Conservation (phyloP, 2,888 invertebrate species). For the Leistus spinibarbis region DNA sequence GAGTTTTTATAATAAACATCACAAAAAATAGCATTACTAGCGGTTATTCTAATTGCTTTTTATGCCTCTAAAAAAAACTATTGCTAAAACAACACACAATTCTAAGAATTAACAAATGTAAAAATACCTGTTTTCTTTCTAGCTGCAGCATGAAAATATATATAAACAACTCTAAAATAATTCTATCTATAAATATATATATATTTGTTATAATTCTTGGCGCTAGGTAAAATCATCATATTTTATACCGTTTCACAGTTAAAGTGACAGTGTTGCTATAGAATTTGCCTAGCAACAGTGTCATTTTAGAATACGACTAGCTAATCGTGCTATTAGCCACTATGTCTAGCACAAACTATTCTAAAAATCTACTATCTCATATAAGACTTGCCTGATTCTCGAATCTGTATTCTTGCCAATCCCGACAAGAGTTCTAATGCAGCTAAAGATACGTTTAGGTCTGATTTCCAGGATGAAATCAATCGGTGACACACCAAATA, state of each 20-base stretch:
- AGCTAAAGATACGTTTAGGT: conserved; percentile 90
- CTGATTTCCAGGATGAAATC: conserved; percentile 95
- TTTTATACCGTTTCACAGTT: too few relatives aligned
- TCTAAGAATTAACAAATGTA: neutral
- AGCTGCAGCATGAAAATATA: conserved; percentile 29
- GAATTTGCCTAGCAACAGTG: neutral
- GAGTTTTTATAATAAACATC: too few relatives aligned
- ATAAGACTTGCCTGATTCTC: conserved; percentile 76
- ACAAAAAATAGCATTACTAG: too few relatives aligned
- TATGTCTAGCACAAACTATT: too few relatives aligned
- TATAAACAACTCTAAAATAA: neutral
- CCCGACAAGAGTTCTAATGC: conserved; percentile 91
- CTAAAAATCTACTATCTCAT: too few relatives aligned
- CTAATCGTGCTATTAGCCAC: too few relatives aligned
- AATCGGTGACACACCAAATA: conserved; percentile 93
- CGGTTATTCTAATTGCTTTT: too few relatives aligned
- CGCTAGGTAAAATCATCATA: neutral
- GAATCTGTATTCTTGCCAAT: conserved; percentile 86
- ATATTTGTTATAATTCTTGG: neutral
- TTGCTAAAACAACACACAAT: neutral
- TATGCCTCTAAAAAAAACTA: too few relatives aligned
- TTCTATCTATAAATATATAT: neutral
- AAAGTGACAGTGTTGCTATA: too few relatives aligned
- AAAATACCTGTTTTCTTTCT: conserved; percentile 34
- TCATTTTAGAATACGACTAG: neutral